These are phyloP conservation scores for Andricus grossulariae DNA, from an alignment of 1,140 invertebrate genomes.

Conservation along the genomic window DNA sequence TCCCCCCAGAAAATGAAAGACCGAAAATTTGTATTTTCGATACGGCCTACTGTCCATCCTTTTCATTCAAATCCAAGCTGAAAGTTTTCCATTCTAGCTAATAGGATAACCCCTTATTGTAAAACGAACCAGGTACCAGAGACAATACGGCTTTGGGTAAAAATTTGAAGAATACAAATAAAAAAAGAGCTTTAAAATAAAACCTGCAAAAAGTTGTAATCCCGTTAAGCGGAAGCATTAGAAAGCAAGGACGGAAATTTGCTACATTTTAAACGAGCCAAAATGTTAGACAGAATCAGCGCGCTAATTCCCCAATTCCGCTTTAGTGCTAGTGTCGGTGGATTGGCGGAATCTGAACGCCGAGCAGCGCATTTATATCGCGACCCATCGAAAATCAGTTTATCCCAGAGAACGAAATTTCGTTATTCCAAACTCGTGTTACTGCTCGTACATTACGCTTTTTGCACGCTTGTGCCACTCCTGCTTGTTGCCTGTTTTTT, in stretches of 20 bases:
- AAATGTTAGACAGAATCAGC: conserved; percentile 52
- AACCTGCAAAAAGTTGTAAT: conserved; percentile 7
- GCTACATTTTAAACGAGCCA: conserved; percentile 50
- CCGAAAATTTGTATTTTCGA: no score
- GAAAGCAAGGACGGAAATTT: conserved; percentile 29
- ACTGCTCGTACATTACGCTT: conserved; percentile 29
- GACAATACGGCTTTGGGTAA: neutral
- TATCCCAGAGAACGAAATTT: conserved; percentile 34
- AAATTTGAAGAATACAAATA: neutral
- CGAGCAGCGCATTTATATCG: conserved; percentile 15
- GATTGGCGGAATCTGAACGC: conserved; percentile 2
- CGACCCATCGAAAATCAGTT: conserved; percentile 44
- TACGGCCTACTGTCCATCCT: no score
- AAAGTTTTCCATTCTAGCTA: neutral
- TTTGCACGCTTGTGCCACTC: conserved; percentile 20
- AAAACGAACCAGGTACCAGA: neutral
- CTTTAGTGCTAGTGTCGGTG: conserved; percentile 8
- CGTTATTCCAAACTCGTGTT: conserved; percentile 36
- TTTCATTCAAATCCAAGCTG: no score
- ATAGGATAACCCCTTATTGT: conserved; percentile 11
- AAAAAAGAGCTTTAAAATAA: neutral
- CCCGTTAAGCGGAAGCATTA: conserved; percentile 8
- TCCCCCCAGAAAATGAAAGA: no score
- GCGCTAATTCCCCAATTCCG: conserved; percentile 48
- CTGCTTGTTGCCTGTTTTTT: conserved; percentile 32